Percentiles rank a stretch among this genome's conserved stretches.
Conservation (phyloP, 2,797 vertebrate species). For the Champsocephalus esox region DNA sequence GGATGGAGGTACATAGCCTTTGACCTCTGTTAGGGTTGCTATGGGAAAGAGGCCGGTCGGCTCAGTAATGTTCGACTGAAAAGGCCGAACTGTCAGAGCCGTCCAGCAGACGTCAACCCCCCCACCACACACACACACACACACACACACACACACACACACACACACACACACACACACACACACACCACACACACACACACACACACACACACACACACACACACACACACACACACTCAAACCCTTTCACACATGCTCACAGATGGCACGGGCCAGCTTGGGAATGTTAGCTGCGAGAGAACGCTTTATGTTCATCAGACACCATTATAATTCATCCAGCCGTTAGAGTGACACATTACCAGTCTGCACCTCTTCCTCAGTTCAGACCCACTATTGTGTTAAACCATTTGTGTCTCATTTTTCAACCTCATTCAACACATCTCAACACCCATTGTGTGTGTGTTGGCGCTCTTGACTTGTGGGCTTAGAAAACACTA, state of each 20-base stretch:
- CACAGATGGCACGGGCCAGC: conserved; percentile 87
- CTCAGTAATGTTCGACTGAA: conserved; percentile 92
- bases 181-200: conserved; percentile 69
- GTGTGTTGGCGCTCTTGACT: conserved; percentile 2
- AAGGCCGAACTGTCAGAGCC: conserved; percentile 96
- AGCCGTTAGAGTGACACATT: conserved; percentile 46
- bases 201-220: conserved; percentile 63
- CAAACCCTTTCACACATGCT: conserved; percentile 69
- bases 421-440: conserved; percentile 43
- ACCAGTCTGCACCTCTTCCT: conserved; percentile 54
- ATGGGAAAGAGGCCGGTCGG: conserved; percentile 89
- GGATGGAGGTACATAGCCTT: conserved; percentile 75
- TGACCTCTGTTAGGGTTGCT: conserved; percentile 90
- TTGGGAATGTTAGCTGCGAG: conserved; percentile 90
- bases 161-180: conserved; percentile 70
- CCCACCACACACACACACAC: conserved; percentile 71
- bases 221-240: conserved; percentile 70
- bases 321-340: conserved; percentile 64
- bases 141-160: conserved; percentile 68
- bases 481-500: conserved; percentile 14
- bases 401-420: conserved; percentile 27
- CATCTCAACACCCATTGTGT: conserved; percentile 26
- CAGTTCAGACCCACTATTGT: conserved; percentile 16
- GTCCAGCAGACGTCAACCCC: conserved; percentile 90
- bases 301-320: conserved; percentile 72